Conservation (phyloP, 2,113 vertebrate species). For the Pachyramphus minor region DNA sequence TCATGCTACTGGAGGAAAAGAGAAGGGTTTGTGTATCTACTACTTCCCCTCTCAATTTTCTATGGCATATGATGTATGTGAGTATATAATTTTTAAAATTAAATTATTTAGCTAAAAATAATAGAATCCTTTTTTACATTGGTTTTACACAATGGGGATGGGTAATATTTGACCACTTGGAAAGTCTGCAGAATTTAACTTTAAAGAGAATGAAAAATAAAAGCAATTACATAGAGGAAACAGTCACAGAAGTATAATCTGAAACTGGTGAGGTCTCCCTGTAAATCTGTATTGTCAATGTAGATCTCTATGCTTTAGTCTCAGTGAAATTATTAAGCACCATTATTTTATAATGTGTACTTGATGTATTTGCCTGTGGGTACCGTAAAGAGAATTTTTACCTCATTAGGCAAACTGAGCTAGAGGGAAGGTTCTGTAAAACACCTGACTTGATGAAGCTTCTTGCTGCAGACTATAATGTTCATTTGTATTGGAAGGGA, state of each 20-base stretch:
- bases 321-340: not conserved
- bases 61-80: not conserved
- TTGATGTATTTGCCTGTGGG: not conserved
- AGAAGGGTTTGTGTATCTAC: constrained; percentile 19
- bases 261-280: not conserved
- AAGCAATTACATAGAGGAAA: constrained; percentile 20
- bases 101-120: constrained; percentile 53
- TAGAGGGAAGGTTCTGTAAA: not conserved
- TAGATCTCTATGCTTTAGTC: not conserved
- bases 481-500: not conserved
- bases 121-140: constrained; percentile 28
- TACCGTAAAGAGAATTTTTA: not conserved
- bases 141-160: not conserved
- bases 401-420: not conserved
- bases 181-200: constrained; percentile 37
- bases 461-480: not conserved
- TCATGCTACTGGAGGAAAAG: constrained; percentile 56
- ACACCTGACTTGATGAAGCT: not conserved
- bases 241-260: constrained; percentile 21
- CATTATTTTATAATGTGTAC: not conserved
- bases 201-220: constrained; percentile 28
- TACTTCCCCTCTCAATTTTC: constrained; percentile 13
- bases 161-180: not conserved
- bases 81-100: not conserved
- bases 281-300: not conserved